These are phyloP conservation scores for Stegophylla sp. DNA, from an alignment of 2,888 invertebrate genomes.

Conservation along the genomic window DNA sequence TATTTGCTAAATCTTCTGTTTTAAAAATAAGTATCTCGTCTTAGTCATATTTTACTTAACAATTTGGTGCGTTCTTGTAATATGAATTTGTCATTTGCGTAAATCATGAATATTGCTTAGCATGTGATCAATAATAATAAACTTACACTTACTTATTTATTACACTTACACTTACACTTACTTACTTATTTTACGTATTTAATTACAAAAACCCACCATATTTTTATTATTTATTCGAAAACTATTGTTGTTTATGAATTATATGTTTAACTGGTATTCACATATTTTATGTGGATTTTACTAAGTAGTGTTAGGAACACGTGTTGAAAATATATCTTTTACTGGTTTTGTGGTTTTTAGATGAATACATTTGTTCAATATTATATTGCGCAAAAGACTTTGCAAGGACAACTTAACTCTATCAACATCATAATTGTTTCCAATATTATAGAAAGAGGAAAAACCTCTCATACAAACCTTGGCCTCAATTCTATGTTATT, in stretches of 20 bases:
- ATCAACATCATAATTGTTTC: conserved; percentile 28
- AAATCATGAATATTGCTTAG: neutral
- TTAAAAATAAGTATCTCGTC: neutral
- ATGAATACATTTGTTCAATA: neutral
- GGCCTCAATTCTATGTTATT: conserved; percentile 36
- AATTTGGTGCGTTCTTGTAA: neutral
- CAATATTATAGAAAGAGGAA: conserved; percentile 32
- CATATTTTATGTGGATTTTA: neutral
- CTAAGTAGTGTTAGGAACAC: neutral
- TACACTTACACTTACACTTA: too few relatives aligned
- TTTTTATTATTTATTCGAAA: neutral
- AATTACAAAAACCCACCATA: neutral
- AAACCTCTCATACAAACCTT: conserved; percentile 38
- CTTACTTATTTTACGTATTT: neutral
- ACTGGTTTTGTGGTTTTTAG: neutral
- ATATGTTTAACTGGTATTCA: conserved; percentile 9
- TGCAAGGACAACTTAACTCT: conserved; percentile 43
- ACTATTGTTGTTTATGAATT: neutral
- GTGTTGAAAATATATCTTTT: neutral
- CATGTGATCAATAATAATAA: too few relatives aligned
- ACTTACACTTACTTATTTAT: too few relatives aligned
- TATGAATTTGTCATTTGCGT: conserved; percentile 1
- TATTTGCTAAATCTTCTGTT: conserved; percentile 8
- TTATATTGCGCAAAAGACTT: conserved; percentile 6
- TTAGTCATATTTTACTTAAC: neutral